Conservation (phyloP, 2,797 vertebrate genomes). For the Sitta carolinensis region DNA sequence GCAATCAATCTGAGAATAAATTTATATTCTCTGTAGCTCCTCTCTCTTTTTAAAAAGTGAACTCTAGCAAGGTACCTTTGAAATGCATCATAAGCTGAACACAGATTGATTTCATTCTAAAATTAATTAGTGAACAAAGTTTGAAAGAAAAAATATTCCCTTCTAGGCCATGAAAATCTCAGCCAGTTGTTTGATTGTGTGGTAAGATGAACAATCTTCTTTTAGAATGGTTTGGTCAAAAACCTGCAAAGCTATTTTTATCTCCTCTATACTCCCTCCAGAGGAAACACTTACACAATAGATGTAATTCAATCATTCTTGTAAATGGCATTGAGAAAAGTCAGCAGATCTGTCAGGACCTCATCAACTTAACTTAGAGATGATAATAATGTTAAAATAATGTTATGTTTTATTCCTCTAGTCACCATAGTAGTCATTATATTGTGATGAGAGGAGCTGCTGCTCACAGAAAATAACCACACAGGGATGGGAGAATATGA, state of each 20-base stretch:
- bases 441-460: neutral
- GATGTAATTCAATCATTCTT: neutral
- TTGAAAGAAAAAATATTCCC: neutral
- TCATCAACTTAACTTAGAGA: constrained; percentile 5
- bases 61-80: neutral
- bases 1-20: neutral
- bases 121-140: constrained; percentile 35
- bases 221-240: neutral
- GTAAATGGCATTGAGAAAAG: constrained; percentile 13
- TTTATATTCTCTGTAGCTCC: neutral
- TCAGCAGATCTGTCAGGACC: neutral
- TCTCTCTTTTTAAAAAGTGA: neutral
- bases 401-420: neutral
- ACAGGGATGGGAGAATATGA: neutral
- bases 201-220: neutral
- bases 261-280: neutral
- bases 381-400: neutral
- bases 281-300: neutral
- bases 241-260: neutral
- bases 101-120: constrained; percentile 20
- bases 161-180: neutral
- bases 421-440: neutral
- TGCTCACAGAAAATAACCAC: neutral
- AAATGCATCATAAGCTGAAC: neutral
- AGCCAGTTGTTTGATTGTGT: neutral